Evolutionary conservation across 1,140 invertebrate species (phyloP), one percentile per base, ranked within the genome.

Genomic region (Hylaeus anthracinus): DNA sequence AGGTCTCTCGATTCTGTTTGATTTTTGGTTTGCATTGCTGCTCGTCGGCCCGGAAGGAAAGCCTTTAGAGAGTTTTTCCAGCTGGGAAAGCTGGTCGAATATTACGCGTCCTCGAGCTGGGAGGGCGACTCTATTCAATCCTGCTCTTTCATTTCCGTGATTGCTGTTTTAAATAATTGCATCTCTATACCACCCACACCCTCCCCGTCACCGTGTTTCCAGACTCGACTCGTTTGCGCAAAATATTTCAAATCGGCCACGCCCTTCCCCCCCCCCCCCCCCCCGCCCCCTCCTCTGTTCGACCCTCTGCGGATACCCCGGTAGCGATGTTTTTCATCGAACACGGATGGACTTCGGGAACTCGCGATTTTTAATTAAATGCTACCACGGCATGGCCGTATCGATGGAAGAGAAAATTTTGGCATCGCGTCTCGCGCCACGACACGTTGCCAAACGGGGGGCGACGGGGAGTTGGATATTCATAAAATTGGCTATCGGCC

Each of bases 151-250:
- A 92, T 92, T 91, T 92, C 85, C 89, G 81, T 91, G 91, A 93
- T 93, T 91, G 91, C 90, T 92, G 85, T 92, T 93, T 92, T 92
- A 92, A 90, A 92, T 92, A 92, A 93, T 92, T 93, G 89, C 91
- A 81, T 86, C 80, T 79, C 81, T 84, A 12, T 72, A 26, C 41
- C 69, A 10, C 43, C 56, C 14, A 3, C 61, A 2, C 5, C 39
- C 6, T 2, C 6, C 6, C 15, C 37, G 39, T 43, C 61, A 15
- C 39, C 61, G 12, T 15, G 5, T 43, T 14, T 9, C 66, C 26
- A 26, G 41, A 55, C 81, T 73, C 71, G 41, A 67, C 69, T 65
- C 81, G 84, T 87, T 90, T 85, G 85, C 79, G 79, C 75, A 84
- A 85, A 81, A 83, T 83, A 84, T 85, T 88, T 82, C 63, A 58